These are phyloP conservation scores for Nesidiocoris tenuis DNA, from an alignment of 2,888 invertebrate species.

Conservation along the genomic window DNA sequence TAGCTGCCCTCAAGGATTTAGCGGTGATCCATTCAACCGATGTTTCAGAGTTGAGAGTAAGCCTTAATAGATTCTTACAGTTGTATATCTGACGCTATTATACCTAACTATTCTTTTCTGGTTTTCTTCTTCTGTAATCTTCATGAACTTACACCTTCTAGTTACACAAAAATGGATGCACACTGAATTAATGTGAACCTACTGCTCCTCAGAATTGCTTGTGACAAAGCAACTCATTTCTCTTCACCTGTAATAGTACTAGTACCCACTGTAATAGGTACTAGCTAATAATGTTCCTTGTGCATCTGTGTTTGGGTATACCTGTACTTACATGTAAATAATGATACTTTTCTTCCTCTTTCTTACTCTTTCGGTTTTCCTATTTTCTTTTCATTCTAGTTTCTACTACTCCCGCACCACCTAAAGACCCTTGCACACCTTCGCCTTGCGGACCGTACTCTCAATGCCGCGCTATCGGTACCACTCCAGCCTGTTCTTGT, in stretches of 20 bases:
- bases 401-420: conserved; percentile 55
- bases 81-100: conserved; percentile 18
- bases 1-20: conserved; percentile 63
- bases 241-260: too few species aligned
- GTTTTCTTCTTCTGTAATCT: conserved; percentile 40
- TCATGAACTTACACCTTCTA: too few species aligned
- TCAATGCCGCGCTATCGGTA: conserved; percentile 74
- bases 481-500: conserved; percentile 83
- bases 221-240: too few species aligned
- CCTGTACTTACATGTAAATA: background rate
- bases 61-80: conserved; percentile 46
- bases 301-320: too few species aligned
- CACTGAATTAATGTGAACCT: too few species aligned
- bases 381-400: conserved; percentile 45
- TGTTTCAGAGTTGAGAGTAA: conserved; percentile 55
- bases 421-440: conserved; percentile 71
- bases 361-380: conserved; percentile 42
- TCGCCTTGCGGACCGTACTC: conserved; percentile 83
- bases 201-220: too few species aligned
- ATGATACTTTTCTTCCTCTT: conserved; percentile 23
- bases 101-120: conserved; percentile 36
- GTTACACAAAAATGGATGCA: too few species aligned
- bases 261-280: too few species aligned
- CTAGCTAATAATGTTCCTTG: too few species aligned
- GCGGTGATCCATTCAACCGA: conserved; percentile 65